These are phyloP conservation scores for Parnassius glacialis DNA, from an alignment of 2,888 invertebrate genomes.

Conservation along the genomic window DNA sequence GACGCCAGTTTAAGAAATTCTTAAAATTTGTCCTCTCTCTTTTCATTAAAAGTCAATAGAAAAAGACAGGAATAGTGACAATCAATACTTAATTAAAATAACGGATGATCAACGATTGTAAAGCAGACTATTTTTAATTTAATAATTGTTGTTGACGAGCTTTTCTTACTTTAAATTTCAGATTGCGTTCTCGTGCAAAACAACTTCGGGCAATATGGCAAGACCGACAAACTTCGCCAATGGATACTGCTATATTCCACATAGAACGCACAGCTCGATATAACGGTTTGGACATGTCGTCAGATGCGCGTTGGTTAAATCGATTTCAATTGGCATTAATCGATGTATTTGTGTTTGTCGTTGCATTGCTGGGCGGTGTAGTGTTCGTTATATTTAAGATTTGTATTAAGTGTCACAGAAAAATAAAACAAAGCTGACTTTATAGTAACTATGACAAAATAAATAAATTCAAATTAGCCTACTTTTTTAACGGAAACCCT, in stretches of 20 bases:
- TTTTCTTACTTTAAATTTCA: constrained; percentile 31
- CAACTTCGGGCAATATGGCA: constrained; percentile 42
- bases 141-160: too few relatives aligned
- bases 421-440: constrained; percentile 12
- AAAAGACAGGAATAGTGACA: too few relatives aligned
- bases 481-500: too few relatives aligned
- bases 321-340: constrained; percentile 38
- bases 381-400: constrained; percentile 14
- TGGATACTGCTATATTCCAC: constrained; percentile 50
- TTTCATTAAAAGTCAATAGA: too few relatives aligned
- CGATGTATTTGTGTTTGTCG: constrained; percentile 36
- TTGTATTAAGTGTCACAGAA: constrained; percentile 19
- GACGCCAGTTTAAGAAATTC: too few relatives aligned
- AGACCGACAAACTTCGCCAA: constrained; percentile 43
- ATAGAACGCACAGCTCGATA: constrained; percentile 45
- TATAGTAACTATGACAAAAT: too few relatives aligned
- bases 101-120: too few relatives aligned
- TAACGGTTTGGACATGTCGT: constrained; percentile 41
- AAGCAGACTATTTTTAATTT: too few relatives aligned
- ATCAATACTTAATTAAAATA: too few relatives aligned
- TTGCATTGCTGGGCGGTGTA: constrained; percentile 10
- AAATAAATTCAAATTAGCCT: too few relatives aligned
- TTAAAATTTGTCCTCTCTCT: too few relatives aligned
- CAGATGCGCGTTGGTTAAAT: constrained; percentile 38
- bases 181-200: constrained; percentile 42